Conservation (phyloP, 2,888 invertebrate genomes). For the Brachyptera putata region DNA sequence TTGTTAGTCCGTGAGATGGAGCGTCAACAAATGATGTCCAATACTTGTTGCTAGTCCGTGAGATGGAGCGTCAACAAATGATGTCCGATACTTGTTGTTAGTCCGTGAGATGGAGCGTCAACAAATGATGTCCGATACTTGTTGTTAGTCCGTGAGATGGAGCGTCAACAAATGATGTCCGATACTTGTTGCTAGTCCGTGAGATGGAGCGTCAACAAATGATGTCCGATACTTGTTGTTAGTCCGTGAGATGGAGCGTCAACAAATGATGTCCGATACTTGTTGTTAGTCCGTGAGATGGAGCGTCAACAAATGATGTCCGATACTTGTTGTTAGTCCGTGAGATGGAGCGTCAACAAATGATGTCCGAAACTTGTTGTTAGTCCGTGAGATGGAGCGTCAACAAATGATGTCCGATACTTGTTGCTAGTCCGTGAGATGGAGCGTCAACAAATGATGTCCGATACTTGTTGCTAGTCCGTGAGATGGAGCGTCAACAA, state of each 20-base stretch:
- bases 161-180: conserved; percentile 67
- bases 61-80: conserved; percentile 67
- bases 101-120: conserved; percentile 70
- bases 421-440: conserved; percentile 56
- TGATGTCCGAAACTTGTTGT: no score
- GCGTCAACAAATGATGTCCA: conserved; percentile 64
- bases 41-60: conserved; percentile 53
- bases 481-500: conserved; percentile 69
- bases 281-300: conserved; percentile 56
- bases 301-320: conserved; percentile 68
- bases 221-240: no score
- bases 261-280: no score
- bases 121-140: no score
- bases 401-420: no score
- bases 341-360: conserved; percentile 66
- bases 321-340: conserved; percentile 50
- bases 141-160: conserved; percentile 57
- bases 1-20: conserved; percentile 61
- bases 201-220: conserved; percentile 68
- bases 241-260: conserved; percentile 68
- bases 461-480: conserved; percentile 46
- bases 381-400: conserved; percentile 66
- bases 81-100: no score
- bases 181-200: conserved; percentile 50
- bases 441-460: conserved; percentile 66